Evolutionary conservation across 2,797 vertebrate species (phyloP).

Genomic region (Mus caroli): DNA sequence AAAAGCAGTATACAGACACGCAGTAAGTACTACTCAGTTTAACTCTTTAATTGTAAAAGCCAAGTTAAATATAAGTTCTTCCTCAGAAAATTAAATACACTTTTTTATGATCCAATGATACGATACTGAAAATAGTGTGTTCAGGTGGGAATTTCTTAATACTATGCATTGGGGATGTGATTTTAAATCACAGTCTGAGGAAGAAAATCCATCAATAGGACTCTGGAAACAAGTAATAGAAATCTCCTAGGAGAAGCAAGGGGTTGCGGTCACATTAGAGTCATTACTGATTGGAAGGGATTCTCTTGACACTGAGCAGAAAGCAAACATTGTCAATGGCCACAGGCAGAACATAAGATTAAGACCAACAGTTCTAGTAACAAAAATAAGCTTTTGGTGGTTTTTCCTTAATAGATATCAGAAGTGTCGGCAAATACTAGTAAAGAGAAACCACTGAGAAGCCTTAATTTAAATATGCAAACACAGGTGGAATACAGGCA

Average conservation of each 20-base stretch:
- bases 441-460: not conserved
- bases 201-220: constrained; percentile 18
- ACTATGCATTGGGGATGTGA: not conserved
- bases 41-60: not conserved
- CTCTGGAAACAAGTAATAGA: not conserved
- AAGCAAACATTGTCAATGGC: not conserved
- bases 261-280: not conserved
- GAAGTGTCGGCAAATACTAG: constrained; percentile 6
- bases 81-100: constrained; percentile 33
- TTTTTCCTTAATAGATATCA: constrained; percentile 11
- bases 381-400: not conserved
- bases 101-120: constrained; percentile 15
- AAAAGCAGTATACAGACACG: not conserved
- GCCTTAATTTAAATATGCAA: constrained; percentile 42
- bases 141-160: not conserved
- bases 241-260: not conserved
- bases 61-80: not conserved
- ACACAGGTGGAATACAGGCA: not conserved
- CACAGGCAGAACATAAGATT: not conserved
- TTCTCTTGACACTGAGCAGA: not conserved
- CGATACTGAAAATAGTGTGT: constrained; percentile 12
- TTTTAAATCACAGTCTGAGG: not conserved
- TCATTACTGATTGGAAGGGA: not conserved
- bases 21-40: not conserved
- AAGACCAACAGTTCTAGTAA: not conserved